Evolutionary conservation across 2,113 vertebrate species (phyloP).

Genomic region (Gymnorhina tibicen): DNA sequence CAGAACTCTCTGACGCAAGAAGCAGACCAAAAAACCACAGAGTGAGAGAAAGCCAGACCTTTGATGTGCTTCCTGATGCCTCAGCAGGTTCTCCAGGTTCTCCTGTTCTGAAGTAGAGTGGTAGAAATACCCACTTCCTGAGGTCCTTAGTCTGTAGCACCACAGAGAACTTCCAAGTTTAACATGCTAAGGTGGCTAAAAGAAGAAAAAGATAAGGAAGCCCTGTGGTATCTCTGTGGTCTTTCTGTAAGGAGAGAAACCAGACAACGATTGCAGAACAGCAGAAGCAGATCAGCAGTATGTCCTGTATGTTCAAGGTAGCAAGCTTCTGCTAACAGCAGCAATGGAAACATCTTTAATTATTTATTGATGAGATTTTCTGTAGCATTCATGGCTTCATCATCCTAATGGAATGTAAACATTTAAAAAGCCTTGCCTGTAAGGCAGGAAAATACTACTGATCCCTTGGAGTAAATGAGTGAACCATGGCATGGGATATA

Average conservation of each 20-base stretch:
- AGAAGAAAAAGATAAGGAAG: neutral
- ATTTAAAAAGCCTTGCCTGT: neutral
- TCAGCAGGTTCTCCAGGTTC: neutral
- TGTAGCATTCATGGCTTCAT: neutral
- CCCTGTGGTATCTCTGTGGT: neutral
- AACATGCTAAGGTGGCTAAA: neutral
- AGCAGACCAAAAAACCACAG: neutral
- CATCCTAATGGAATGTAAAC: neutral
- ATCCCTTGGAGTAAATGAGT: neutral
- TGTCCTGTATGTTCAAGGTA: neutral
- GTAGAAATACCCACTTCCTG: neutral
- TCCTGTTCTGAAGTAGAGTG: neutral
- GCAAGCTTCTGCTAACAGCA: neutral
- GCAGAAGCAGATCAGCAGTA: neutral
- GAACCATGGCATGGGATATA: accelerated
- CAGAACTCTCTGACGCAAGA: neutral
- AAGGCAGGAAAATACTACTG: neutral
- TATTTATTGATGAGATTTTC: neutral
- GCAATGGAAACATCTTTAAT: neutral
- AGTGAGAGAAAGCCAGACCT: neutral
- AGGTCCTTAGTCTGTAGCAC: neutral
- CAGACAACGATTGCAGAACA: neutral
- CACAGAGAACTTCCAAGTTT: neutral
- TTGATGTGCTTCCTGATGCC: neutral
- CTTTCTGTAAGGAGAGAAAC: neutral